Conservation (phyloP, 2,113 vertebrate genomes). For the Bubo bubo region DNA sequence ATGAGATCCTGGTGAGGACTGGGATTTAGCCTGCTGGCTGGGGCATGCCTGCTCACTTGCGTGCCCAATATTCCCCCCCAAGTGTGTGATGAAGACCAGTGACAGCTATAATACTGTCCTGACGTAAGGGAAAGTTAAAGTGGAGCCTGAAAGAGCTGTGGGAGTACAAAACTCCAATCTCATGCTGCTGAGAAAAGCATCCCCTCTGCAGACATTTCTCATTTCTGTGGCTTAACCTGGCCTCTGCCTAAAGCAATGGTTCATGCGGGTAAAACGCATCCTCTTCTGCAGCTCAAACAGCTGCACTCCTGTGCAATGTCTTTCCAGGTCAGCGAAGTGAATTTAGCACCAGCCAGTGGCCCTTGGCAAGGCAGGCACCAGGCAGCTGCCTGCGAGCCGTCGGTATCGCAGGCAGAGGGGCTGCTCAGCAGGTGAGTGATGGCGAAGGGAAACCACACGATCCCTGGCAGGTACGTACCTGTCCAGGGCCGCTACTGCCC, state of each 20-base stretch:
- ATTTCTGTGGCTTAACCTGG: neutral
- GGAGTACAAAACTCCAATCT: neutral
- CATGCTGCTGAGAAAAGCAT: neutral
- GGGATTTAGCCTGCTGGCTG: neutral
- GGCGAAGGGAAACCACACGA: accelerated
- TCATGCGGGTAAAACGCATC: neutral
- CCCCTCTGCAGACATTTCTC: neutral
- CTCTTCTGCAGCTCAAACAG: neutral
- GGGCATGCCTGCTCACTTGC: neutral
- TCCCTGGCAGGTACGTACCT: neutral
- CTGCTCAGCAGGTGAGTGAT: neutral
- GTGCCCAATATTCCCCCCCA: neutral
- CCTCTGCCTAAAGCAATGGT: neutral
- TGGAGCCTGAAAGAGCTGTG: neutral
- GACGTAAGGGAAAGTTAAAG: neutral
- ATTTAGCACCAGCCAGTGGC: neutral
- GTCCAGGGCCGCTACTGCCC: neutral
- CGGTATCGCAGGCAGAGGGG: neutral
- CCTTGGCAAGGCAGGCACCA: neutral
- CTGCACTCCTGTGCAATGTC: accelerated
- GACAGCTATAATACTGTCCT: neutral
- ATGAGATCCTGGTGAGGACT: neutral
- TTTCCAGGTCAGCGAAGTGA: neutral
- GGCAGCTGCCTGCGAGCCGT: neutral
- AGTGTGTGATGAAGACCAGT: neutral